These are phyloP conservation scores for Prochilodus magdalenae DNA, from an alignment of 2,113 vertebrate genomes.

Conservation along the genomic window DNA sequence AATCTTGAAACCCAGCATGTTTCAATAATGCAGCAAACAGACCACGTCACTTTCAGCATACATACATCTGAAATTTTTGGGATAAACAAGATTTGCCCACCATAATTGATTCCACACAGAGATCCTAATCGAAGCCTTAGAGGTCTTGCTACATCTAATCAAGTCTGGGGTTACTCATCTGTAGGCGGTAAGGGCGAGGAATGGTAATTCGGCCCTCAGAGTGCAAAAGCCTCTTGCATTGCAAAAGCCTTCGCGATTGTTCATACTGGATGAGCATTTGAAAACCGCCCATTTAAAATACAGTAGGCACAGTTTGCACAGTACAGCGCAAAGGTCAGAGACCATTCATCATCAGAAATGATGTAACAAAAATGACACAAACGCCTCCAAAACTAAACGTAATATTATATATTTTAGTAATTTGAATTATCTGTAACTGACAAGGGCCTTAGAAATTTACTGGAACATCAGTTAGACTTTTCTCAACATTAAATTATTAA, in stretches of 20 bases:
- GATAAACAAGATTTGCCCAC: conserved; percentile 68
- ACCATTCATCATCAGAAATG: no score
- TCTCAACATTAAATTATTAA: no score
- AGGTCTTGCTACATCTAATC: conserved; percentile 67
- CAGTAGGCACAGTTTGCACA: background rate
- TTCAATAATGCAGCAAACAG: conserved; percentile 59
- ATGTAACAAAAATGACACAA: no score
- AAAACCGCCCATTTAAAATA: background rate
- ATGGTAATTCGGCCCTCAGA: conserved; percentile 19
- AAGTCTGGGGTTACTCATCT: conserved; percentile 58
- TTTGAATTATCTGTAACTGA: no score
- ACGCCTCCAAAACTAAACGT: no score
- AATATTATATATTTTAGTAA: no score
- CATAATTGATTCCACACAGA: conserved; percentile 67
- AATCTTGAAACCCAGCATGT: conserved; percentile 59
- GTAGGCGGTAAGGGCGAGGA: conserved; percentile 30
- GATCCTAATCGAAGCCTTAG: conserved; percentile 69
- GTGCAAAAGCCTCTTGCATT: background rate
- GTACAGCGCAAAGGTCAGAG: background rate
- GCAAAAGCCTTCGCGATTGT: background rate
- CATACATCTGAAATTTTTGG: conserved; percentile 45
- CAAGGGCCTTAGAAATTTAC: no score
- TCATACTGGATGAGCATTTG: background rate
- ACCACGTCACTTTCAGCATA: conserved; percentile 25
- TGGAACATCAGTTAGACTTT: no score